These are phyloP conservation scores for Pterocles orientalis DNA, from an alignment of 2,113 vertebrate species.

Conservation along the genomic window DNA sequence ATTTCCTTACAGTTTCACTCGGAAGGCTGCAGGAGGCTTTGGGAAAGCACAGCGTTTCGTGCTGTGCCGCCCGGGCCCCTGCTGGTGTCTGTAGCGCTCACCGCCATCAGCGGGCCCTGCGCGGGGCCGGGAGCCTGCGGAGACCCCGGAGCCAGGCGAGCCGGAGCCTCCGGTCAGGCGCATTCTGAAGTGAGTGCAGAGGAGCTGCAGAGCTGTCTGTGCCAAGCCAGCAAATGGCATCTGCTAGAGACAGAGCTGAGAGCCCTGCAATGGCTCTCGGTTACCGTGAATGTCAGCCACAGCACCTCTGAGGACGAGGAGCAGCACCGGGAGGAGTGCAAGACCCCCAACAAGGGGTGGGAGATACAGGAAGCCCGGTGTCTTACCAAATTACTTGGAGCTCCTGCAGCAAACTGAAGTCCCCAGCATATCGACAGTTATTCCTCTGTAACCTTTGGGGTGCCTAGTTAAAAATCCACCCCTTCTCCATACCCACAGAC, in stretches of 20 bases:
- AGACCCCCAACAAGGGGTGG: background rate
- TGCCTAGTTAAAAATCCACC: background rate
- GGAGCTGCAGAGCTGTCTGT: background rate
- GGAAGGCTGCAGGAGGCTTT: too few relatives aligned
- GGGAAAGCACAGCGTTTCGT: background rate
- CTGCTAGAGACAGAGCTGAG: background rate
- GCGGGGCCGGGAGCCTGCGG: background rate
- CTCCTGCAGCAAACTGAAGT: background rate
- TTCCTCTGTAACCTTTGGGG: background rate
- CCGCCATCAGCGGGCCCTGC: background rate
- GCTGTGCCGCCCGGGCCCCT: background rate
- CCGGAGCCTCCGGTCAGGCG: background rate
- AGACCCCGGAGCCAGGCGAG: background rate
- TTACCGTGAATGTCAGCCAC: background rate
- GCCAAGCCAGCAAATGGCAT: background rate
- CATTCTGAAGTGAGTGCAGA: background rate
- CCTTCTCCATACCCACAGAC: background rate
- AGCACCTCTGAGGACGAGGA: background rate
- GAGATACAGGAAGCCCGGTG: rapidly evolving
- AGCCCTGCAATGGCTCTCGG: background rate
- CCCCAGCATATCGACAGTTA: rapidly evolving
- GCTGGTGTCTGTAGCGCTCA: background rate
- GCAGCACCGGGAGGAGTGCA: background rate
- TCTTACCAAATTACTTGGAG: rapidly evolving
- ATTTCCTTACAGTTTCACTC: rapidly evolving